Evolutionary conservation across 2,797 vertebrate species (phyloP), one percentile per base, ranked within the genome.

Genomic region (Merluccius polli): DNA sequence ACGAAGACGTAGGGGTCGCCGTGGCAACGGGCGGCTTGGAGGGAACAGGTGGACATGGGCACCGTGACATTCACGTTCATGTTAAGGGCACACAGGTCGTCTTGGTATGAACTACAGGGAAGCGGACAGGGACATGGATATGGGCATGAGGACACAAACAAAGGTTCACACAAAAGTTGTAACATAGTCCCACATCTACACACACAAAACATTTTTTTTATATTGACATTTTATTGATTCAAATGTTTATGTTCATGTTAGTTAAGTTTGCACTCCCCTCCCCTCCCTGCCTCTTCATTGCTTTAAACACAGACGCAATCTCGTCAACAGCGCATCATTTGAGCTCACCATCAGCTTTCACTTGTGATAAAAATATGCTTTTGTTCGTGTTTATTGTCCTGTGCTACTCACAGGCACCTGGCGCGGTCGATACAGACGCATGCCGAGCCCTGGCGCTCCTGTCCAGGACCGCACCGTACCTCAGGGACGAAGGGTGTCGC

Each of bases 351-450:
- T 21, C 44, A 1, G 18, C 44, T 48, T 48, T 48, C 18, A 21
- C 18, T 48, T 4, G 4, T 18, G 44, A 18, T 48, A 48, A 48
- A 21, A 48, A 48, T 48, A 5, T 48, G 18, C n/a, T 12, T 67
- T 67, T 67, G 9, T 67, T 67, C 18, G 3, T 48, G 15, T 31
- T 21, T 70, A 18, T 30, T 70, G 2, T 70, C 68, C 32, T 21
- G 15, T 70, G 68, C n/a, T 8, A 68, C 93, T 92, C 86, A 97
- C 96, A 88, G 71, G 82, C 96, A 98, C 0, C 92, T 94, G 74
- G 93, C 90, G 81, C 92, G 83, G 82, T 91, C 81, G 82, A 95
- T 80, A 70, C 97, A 98, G 77, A 94, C 80, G 83, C 96, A 98
- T 3, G 81, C 76, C 24, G 91, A 92, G 36, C 83, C 91, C 63